Conservation (phyloP, 2,113 vertebrate species). For the Buteo buteo region DNA sequence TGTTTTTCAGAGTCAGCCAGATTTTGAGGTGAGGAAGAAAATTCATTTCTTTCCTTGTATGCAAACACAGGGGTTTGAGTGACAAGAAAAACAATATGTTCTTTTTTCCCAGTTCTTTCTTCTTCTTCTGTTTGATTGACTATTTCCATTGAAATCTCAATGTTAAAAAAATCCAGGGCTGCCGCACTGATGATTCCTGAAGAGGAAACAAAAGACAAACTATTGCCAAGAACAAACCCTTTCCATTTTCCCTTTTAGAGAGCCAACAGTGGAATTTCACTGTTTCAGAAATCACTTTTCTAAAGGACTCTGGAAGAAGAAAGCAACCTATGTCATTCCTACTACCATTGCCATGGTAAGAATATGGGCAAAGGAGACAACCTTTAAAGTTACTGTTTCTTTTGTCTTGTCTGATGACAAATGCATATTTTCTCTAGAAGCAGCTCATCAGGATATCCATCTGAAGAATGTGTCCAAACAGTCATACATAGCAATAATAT, state of each 20-base stretch:
- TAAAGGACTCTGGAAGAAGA: neutral
- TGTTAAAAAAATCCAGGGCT: slow-evolving; percentile 81
- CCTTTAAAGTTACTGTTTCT: neutral
- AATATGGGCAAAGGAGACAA: neutral
- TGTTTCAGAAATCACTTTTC: neutral
- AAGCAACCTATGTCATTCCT: rapidly evolving
- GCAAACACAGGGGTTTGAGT: slow-evolving; percentile 61
- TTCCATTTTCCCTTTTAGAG: neutral
- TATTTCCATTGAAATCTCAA: slow-evolving; percentile 80
- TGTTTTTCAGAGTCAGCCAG: slow-evolving; percentile 7
- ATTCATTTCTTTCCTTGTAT: slow-evolving; percentile 47
- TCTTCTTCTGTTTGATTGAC: slow-evolving; percentile 74
- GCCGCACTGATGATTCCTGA: slow-evolving; percentile 77
- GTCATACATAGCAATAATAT: neutral
- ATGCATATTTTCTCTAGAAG: neutral
- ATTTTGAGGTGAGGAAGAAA: neutral
- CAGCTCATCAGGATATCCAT: neutral
- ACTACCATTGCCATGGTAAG: neutral
- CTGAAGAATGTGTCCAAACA: neutral
- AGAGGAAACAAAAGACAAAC: neutral
- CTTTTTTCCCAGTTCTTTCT: slow-evolving; percentile 76
- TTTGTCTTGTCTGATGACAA: neutral
- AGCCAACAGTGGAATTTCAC: neutral
- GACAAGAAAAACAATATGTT: slow-evolving; percentile 77
- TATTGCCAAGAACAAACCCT: neutral